phyloP scores from a whole-genome alignment of 2,797 vertebrate species.

The Cuniculus paca region DNA sequence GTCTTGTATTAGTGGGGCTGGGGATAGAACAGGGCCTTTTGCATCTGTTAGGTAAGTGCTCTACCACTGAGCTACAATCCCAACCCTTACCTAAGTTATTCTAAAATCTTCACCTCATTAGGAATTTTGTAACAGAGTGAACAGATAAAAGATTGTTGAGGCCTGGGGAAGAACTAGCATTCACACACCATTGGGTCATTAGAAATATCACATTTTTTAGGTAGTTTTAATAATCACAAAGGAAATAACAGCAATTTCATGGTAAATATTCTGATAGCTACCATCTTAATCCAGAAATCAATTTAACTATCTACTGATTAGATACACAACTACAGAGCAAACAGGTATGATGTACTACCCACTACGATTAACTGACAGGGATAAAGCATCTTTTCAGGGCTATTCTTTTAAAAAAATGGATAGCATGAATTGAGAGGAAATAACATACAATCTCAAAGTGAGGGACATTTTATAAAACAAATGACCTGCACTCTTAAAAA shows the following conservation, averaged over 20 bases:
- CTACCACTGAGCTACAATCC: not conserved
- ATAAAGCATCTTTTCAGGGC: not conserved
- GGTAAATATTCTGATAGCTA: not conserved
- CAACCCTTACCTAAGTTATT: not conserved
- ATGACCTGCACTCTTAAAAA: not conserved
- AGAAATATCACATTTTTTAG: not conserved
- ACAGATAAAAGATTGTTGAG: not conserved
- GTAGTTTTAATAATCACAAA: conserved; percentile 27
- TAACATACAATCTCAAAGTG: not conserved
- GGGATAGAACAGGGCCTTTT: not conserved
- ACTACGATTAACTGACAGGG: not conserved
- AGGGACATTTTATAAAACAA: not conserved
- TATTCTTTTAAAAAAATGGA: not conserved
- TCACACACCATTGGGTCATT: not conserved
- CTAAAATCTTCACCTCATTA: not conserved
- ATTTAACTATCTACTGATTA: not conserved
- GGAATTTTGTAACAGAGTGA: not conserved
- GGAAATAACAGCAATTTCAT: not conserved
- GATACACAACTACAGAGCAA: not conserved
- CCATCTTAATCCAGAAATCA: not conserved
- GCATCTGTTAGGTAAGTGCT: not conserved
- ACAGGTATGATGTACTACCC: not conserved
- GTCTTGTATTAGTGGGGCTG: too few species aligned
- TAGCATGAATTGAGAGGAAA: not conserved
- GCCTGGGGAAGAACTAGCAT: not conserved